These are phyloP conservation scores for Onychostruthus taczanowskii DNA, from an alignment of 2,113 vertebrate species.

Conservation along the genomic window DNA sequence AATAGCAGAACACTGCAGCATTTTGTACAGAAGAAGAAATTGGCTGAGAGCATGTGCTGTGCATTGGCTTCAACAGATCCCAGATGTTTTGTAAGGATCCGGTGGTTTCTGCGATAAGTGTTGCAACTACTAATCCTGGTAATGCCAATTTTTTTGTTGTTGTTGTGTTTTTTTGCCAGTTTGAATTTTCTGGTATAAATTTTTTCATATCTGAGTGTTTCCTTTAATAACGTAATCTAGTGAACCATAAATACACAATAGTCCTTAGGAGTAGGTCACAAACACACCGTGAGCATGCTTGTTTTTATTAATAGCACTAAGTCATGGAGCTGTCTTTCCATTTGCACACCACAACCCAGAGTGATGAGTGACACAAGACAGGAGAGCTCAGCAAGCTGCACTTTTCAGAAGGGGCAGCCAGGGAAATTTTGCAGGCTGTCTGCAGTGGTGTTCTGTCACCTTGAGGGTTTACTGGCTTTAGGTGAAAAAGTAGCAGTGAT, in stretches of 20 bases:
- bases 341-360: neutral
- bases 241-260: neutral
- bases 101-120: neutral
- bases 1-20: slow-evolving; percentile 16
- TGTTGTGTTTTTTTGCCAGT: neutral
- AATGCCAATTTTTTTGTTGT: neutral
- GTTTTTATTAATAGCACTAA: slow-evolving; percentile 40
- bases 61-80: neutral
- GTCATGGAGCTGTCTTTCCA: neutral
- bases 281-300: neutral
- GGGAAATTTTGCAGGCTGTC: neutral
- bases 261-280: neutral
- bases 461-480: neutral
- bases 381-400: neutral
- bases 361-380: neutral
- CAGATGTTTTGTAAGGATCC: neutral
- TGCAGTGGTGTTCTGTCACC: rapidly evolving
- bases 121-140: neutral
- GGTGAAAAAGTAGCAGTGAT: neutral
- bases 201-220: neutral
- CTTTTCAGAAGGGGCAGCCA: neutral
- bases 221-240: neutral
- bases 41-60: neutral
- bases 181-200: neutral
- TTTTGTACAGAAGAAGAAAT: slow-evolving; percentile 1